Conservation (phyloP, 2,797 vertebrate genomes). For the Aeoliscus strigatus region DNA sequence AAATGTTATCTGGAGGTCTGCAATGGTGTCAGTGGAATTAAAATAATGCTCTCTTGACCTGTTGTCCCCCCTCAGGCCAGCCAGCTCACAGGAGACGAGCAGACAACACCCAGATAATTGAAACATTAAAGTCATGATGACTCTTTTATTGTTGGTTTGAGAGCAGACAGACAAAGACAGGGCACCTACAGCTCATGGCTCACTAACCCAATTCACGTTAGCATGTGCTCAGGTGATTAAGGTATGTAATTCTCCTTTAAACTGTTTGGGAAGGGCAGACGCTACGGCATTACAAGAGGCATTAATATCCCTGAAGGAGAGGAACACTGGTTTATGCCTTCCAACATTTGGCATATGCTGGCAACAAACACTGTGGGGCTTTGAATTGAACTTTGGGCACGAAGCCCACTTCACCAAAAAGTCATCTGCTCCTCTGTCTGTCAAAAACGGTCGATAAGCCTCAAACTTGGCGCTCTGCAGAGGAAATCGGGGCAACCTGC, state of each 20-base stretch:
- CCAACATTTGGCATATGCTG: conserved; percentile 48
- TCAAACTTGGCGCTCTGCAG: conserved; percentile 48
- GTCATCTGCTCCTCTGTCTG: conserved; percentile 62
- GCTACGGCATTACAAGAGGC: conserved; percentile 20
- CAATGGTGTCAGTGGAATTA: conserved; percentile 33
- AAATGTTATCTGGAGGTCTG: conserved; percentile 44
- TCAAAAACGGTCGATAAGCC: conserved; percentile 62
- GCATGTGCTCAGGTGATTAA: conserved; percentile 30
- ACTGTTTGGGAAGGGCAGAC: conserved; percentile 48
- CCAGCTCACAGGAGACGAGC: conserved; percentile 9
- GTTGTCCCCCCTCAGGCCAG: conserved; percentile 6
- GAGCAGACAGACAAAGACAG: conserved; percentile 31
- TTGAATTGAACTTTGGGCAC: conserved; percentile 70
- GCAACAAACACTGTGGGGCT: conserved; percentile 47
- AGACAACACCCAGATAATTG: conserved; percentile 10
- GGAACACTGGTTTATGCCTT: conserved; percentile 50
- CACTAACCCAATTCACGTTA: conserved; percentile 28
- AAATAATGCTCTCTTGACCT: conserved; percentile 52
- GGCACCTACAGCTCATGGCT: conserved; percentile 31
- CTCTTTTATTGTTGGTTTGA: background rate
- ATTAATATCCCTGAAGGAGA: conserved; percentile 45
- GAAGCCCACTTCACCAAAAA: conserved; percentile 48
- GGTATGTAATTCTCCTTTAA: conserved; percentile 28
- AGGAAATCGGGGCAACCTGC: conserved; percentile 37
- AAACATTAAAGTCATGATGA: conserved; percentile 8